phyloP scores from a whole-genome alignment of 1,140 invertebrate genomes.

The Babylonia areolata region DNA sequence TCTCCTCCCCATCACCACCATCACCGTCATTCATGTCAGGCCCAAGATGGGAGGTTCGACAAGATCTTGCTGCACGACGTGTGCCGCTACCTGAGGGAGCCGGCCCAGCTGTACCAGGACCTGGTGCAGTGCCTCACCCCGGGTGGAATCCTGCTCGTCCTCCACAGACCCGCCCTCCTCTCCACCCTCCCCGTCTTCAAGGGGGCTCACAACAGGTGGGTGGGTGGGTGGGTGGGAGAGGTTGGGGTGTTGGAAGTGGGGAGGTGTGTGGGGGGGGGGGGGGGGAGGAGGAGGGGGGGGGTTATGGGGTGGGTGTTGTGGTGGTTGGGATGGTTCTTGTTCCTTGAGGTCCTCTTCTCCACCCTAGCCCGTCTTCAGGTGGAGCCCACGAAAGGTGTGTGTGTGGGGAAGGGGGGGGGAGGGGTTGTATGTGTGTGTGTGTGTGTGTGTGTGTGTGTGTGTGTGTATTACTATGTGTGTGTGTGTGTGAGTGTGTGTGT shows the following conservation, averaged over 20 bases:
- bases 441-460: neutral
- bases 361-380: no score
- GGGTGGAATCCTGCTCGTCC: slow-evolving; percentile 63
- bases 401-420: no score
- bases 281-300: no score
- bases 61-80: slow-evolving; percentile 70
- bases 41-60: slow-evolving; percentile 52
- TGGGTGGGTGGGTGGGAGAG: neutral
- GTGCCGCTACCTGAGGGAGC: slow-evolving; percentile 64
- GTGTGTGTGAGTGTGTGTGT: slow-evolving; percentile 9
- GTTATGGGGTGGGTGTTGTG: no score
- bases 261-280: no score
- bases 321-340: no score
- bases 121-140: slow-evolving; percentile 59
- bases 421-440: neutral
- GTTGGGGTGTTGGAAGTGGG: no score
- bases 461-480: neutral
- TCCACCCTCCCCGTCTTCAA: slow-evolving; percentile 66
- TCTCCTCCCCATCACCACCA: no score
- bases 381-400: no score
- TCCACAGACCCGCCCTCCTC: slow-evolving; percentile 64
- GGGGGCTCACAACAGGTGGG: slow-evolving; percentile 58
- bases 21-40: neutral
- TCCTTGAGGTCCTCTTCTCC: no score
- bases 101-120: slow-evolving; percentile 60